A percentile compares a stretch with the other conserved stretches of the same genome.
phyloP scores from a whole-genome alignment of 2,113 vertebrate species.

The Hypocryptadius cinnamomeus region DNA sequence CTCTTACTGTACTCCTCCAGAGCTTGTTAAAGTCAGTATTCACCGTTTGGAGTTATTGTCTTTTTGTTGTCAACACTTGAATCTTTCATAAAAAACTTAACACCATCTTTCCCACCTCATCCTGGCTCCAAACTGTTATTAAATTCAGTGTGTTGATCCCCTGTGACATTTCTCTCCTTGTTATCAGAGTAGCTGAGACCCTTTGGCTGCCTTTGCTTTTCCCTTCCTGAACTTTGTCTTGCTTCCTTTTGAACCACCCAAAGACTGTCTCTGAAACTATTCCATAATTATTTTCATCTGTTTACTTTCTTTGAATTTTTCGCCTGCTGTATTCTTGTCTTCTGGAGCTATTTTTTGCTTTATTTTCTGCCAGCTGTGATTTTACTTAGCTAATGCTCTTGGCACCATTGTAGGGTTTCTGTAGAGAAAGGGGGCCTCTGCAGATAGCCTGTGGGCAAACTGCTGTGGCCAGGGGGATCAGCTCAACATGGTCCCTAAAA shows the following conservation, averaged over 20 bases:
- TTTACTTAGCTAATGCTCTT: not conserved
- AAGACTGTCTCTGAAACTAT: not conserved
- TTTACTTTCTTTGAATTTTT: not conserved
- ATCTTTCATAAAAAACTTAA: not conserved
- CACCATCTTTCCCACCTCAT: not conserved
- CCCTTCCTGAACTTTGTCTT: not conserved
- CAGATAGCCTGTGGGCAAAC: not conserved
- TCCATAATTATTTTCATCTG: not conserved
- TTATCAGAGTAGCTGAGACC: not conserved
- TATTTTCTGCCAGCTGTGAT: not conserved
- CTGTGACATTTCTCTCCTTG: not conserved
- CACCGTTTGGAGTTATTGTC: not conserved
- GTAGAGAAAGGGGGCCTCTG: not conserved
- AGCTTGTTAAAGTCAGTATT: not conserved
- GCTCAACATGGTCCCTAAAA: not conserved
- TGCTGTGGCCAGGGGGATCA: not conserved
- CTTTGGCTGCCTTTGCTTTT: not conserved
- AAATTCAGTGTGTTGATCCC: not conserved
- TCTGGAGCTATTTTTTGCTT: not conserved
- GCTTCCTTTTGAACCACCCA: constrained; percentile 1
- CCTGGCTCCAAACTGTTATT: not conserved
- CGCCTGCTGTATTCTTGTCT: not conserved
- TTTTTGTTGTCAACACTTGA: not conserved
- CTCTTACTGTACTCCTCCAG: not conserved
- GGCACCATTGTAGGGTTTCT: not conserved